Conservation (phyloP, 1,140 invertebrate species). For the Venturia canescens region DNA sequence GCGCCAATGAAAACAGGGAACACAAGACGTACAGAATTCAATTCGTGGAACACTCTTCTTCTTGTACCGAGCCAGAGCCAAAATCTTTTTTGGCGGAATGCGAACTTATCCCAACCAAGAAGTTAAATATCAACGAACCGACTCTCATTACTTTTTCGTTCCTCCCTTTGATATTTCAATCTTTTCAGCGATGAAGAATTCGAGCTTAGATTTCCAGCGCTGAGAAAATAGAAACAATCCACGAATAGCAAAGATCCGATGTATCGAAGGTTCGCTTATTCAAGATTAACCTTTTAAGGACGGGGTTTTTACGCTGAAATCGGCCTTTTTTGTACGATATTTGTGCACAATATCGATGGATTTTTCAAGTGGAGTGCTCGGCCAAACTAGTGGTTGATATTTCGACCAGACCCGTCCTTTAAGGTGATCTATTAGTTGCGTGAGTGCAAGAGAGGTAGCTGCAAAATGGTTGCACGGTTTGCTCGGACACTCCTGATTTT, state of each 20-base stretch:
- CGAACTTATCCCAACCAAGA: neutral
- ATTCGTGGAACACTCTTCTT: slow-evolving; percentile 16
- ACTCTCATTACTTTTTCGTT: slow-evolving; percentile 13
- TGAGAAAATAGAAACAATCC: neutral
- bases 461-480: too few species aligned
- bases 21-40: slow-evolving; percentile 22
- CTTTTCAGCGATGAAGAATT: neutral
- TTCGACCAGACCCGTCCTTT: too few species aligned
- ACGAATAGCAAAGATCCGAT: neutral
- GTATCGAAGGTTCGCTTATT: too few species aligned
- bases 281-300: too few species aligned
- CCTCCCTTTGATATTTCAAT: neutral
- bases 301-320: too few species aligned
- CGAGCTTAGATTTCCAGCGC: neutral
- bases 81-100: neutral
- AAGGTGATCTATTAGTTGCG: too few species aligned
- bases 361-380: too few species aligned
- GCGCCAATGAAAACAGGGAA: slow-evolving; percentile 3
- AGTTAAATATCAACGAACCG: neutral
- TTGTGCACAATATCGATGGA: too few species aligned
- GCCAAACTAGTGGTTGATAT: too few species aligned
- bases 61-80: neutral
- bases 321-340: too few species aligned
- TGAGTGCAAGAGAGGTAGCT: too few species aligned
- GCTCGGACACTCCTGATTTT: too few species aligned